These are phyloP conservation scores for Sebastes fasciatus DNA, from an alignment of 2,113 vertebrate genomes.

Conservation along the genomic window DNA sequence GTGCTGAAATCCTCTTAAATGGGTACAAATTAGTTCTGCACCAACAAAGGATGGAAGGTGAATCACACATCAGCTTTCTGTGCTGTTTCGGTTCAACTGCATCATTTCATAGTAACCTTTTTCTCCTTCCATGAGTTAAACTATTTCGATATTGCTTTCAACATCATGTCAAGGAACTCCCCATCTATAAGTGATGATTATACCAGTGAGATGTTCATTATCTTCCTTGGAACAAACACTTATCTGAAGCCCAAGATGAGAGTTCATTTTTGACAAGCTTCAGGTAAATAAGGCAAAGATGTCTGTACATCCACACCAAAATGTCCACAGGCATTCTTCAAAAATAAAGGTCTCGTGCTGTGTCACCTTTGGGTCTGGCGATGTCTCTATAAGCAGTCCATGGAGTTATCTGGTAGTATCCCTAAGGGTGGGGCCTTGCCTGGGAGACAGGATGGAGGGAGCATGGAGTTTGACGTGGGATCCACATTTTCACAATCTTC, in stretches of 20 bases:
- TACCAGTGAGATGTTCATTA: constrained; percentile 32
- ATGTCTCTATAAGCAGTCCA: constrained; percentile 88
- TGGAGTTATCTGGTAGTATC: constrained; percentile 91
- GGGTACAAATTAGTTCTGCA: constrained; percentile 41
- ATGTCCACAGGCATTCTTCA: constrained; percentile 71
- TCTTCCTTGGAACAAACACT: constrained; percentile 39
- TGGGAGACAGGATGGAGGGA: constrained; percentile 86
- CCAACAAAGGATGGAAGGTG: constrained; percentile 35
- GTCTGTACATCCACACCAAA: constrained; percentile 64
- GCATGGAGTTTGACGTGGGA: constrained; percentile 84
- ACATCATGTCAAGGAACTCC: constrained; percentile 25
- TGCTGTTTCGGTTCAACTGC: constrained; percentile 32
- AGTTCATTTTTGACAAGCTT: constrained; percentile 48
- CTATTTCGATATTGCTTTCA: constrained; percentile 55
- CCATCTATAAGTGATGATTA: constrained; percentile 28
- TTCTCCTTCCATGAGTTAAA: constrained; percentile 15
- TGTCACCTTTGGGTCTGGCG: constrained; percentile 11
- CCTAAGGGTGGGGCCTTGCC: constrained; percentile 86
- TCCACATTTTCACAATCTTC: constrained; percentile 91
- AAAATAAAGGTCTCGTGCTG: constrained; percentile 37
- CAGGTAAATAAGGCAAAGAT: constrained; percentile 63
- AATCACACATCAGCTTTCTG: constrained; percentile 27
- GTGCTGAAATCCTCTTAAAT: constrained; percentile 53
- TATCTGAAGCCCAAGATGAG: constrained; percentile 42
- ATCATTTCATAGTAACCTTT: constrained; percentile 10